phyloP scores from a whole-genome alignment of 1,140 invertebrate species.

The Chrysomallon squamiferum region DNA sequence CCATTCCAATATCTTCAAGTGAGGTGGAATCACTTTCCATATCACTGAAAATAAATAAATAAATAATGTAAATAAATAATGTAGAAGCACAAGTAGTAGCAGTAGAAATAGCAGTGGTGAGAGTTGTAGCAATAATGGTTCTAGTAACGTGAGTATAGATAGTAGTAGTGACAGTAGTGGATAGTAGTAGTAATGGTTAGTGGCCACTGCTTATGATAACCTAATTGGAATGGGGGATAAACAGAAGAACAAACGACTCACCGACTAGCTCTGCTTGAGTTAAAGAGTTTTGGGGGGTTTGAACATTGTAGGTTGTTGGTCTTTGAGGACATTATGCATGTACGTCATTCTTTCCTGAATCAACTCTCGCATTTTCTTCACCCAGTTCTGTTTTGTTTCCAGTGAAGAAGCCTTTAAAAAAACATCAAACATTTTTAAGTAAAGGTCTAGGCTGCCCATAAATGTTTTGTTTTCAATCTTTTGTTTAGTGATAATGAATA shows the following conservation, averaged over 20 bases:
- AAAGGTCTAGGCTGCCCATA: no score
- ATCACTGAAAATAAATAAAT: constrained; percentile 70
- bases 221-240: background rate
- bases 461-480: no score
- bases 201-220: no score
- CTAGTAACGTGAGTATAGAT: no score
- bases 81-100: no score
- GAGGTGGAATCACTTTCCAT: constrained; percentile 80
- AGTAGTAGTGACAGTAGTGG: no score
- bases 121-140: no score
- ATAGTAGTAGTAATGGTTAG: no score
- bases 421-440: no score
- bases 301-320: constrained; percentile 60
- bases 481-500: no score
- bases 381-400: constrained; percentile 94
- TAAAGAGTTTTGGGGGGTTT: constrained; percentile 77
- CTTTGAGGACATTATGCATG: constrained; percentile 76
- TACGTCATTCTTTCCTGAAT: constrained; percentile 89
- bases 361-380: constrained; percentile 91
- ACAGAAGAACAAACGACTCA: constrained; percentile 11
- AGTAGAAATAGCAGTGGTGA: no score
- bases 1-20: constrained; percentile 78
- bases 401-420: constrained; percentile 74
- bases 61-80: no score
- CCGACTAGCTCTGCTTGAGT: constrained; percentile 77